Conservation (phyloP, 2,888 invertebrate species). For the Tinea semifulvella region DNA sequence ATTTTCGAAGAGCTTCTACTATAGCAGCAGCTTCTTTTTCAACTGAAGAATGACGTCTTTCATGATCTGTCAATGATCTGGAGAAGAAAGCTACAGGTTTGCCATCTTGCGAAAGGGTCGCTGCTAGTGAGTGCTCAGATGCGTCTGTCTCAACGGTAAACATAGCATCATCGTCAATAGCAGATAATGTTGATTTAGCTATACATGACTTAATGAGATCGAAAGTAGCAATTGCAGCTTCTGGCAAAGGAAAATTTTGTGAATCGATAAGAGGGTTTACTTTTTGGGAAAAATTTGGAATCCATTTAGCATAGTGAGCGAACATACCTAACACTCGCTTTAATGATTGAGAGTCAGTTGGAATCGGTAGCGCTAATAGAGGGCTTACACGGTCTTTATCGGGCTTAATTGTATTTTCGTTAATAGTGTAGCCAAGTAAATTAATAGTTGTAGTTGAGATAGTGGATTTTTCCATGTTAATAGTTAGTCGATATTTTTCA, state of each 20-base stretch:
- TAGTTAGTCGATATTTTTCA: neutral
- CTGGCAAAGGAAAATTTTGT: neutral
- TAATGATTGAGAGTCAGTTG: neutral
- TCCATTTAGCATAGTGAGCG: slow-evolving; percentile 1
- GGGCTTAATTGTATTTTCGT: neutral
- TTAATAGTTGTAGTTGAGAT: neutral
- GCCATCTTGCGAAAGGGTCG: neutral
- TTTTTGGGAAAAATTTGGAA: neutral
- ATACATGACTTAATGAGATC: too few species aligned
- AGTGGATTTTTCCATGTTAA: neutral
- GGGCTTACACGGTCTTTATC: slow-evolving; percentile 2
- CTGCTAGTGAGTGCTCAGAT: neutral
- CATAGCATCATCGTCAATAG: neutral
- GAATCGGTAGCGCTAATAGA: neutral
- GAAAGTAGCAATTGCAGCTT: neutral
- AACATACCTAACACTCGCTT: neutral
- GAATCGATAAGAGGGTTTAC: neutral
- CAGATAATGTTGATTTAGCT: neutral
- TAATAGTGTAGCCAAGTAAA: neutral
- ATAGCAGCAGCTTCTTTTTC: neutral
- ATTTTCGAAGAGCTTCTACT: neutral
- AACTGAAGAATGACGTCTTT: neutral
- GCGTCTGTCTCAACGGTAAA: neutral
- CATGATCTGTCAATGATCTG: neutral
- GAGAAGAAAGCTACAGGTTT: neutral